Evolutionary conservation across 2,797 vertebrate species (phyloP).

Genomic region (Rhodeus uyekii): DNA sequence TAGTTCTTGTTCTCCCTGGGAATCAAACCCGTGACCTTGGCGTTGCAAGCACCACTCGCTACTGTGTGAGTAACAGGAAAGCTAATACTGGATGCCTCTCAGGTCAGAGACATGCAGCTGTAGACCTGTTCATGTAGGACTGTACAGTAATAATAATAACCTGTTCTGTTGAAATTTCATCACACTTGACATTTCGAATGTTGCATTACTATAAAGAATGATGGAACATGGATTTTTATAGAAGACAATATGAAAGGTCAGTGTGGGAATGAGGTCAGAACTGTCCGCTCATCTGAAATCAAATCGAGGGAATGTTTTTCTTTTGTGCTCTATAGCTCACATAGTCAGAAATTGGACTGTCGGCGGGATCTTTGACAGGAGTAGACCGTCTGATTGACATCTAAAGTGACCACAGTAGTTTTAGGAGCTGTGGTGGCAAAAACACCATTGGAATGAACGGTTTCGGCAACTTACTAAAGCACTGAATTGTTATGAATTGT

Average conservation of each 20-base stretch:
- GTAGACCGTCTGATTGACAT: not conserved
- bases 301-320: not conserved
- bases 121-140: conserved; percentile 54
- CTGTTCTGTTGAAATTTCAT: conserved; percentile 1
- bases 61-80: too few relatives aligned
- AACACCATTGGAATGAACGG: not conserved
- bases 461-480: not conserved
- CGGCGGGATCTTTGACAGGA: not conserved
- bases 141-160: conserved; percentile 41
- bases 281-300: not conserved
- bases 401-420: not conserved
- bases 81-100: not conserved
- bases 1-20: too few relatives aligned
- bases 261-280: not conserved
- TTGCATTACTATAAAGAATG: not conserved
- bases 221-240: not conserved
- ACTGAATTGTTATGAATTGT: not conserved
- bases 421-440: not conserved
- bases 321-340: not conserved
- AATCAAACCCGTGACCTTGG: too few relatives aligned
- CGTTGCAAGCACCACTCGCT: too few relatives aligned
- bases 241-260: not conserved
- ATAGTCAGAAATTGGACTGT: not conserved
- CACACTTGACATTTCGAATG: not conserved
- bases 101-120: conserved; percentile 47